Conservation (phyloP, 2,888 invertebrate genomes). For the Drosophila kambysellisi region DNA sequence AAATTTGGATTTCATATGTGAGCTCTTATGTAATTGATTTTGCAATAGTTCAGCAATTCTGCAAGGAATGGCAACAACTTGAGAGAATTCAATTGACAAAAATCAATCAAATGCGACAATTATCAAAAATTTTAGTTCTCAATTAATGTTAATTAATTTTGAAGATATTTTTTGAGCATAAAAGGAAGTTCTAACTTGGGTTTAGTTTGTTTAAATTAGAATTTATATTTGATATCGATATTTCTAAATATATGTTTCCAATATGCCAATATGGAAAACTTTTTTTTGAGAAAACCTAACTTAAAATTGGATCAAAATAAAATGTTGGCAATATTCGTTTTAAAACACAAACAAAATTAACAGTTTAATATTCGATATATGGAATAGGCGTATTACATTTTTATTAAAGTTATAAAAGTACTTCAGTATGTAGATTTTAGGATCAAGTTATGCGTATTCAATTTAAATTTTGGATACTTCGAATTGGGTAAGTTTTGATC, state of each 20-base stretch:
- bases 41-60: slow-evolving; percentile 42
- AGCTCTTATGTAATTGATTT: slow-evolving; percentile 59
- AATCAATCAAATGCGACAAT: slow-evolving; percentile 71
- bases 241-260: not conserved
- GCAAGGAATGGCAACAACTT: slow-evolving; percentile 30
- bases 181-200: not conserved
- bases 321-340: not conserved
- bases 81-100: slow-evolving; percentile 72
- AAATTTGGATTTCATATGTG: slow-evolving; percentile 1
- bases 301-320: not conserved
- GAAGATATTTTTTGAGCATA: not conserved
- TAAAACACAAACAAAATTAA: too few species aligned
- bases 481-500: not conserved
- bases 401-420: not conserved
- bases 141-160: not conserved
- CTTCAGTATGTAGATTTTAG: not conserved
- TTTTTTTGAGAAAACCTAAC: not conserved
- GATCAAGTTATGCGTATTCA: not conserved
- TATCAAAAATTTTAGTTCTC: not conserved
- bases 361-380: not conserved
- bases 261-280: not conserved
- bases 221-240: not conserved
- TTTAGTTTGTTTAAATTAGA: not conserved
- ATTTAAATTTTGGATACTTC: not conserved
- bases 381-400: not conserved